These are phyloP conservation scores for Conus canariensis DNA, from an alignment of 2,888 invertebrate genomes.

Conservation along the genomic window DNA sequence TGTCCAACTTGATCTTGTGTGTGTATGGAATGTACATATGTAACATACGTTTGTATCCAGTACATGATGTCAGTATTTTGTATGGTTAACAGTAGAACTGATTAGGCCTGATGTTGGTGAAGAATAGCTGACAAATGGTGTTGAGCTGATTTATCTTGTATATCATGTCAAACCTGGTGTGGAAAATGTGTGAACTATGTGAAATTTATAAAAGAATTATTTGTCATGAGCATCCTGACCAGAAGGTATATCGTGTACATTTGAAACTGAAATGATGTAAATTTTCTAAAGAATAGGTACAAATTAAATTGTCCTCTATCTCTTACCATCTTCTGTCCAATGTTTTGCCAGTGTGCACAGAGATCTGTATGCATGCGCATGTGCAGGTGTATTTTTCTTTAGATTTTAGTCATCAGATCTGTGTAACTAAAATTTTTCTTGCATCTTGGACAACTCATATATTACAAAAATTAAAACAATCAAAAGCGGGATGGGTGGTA, in stretches of 20 bases:
- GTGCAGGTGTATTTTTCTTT: background rate
- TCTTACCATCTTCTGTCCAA: background rate
- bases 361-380: background rate
- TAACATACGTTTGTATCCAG: background rate
- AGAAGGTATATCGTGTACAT: conserved; percentile 1
- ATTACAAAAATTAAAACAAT: too few species aligned
- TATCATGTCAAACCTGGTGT: conserved; percentile 20
- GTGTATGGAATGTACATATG: background rate
- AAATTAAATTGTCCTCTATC: conserved; percentile 1
- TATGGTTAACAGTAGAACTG: background rate
- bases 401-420: too few species aligned
- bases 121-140: background rate
- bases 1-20: background rate
- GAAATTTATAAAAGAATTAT: background rate
- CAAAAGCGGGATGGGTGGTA: too few species aligned
- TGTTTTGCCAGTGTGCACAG: background rate
- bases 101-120: background rate
- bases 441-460: too few species aligned
- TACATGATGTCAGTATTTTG: background rate
- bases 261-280: background rate
- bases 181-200: background rate
- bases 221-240: background rate
- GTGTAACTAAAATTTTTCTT: too few species aligned
- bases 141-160: conserved; percentile 6
- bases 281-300: conserved; percentile 8